These are phyloP conservation scores for Anthoscopus minutus DNA, from an alignment of 2,113 vertebrate genomes.

Conservation along the genomic window DNA sequence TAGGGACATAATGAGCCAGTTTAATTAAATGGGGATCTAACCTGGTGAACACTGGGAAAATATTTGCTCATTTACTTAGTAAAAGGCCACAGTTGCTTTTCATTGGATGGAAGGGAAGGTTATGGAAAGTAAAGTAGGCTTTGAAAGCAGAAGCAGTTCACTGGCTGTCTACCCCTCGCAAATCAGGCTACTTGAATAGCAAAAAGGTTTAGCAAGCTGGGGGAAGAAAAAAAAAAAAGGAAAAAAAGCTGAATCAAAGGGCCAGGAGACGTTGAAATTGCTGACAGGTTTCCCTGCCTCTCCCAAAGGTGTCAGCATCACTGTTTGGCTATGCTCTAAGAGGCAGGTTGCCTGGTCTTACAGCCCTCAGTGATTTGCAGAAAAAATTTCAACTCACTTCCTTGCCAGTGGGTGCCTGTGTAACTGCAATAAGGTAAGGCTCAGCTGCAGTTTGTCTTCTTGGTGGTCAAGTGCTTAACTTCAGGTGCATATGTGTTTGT, in stretches of 20 bases:
- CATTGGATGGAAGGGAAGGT: constrained; percentile 79
- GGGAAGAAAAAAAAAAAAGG: not conserved
- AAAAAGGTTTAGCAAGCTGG: constrained; percentile 50
- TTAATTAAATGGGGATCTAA: constrained; percentile 99
- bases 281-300: constrained; percentile 68
- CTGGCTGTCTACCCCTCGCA: constrained; percentile 56
- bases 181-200: constrained; percentile 63
- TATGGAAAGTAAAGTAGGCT: constrained; percentile 83
- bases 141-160: constrained; percentile 62
- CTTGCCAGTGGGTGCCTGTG: constrained; percentile 61
- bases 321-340: constrained; percentile 60
- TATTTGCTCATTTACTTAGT: constrained; percentile 98
- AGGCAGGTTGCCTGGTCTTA: constrained; percentile 71
- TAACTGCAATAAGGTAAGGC: constrained; percentile 72
- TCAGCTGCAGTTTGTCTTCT: constrained; percentile 63
- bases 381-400: constrained; percentile 63
- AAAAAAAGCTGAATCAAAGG: constrained; percentile 71
- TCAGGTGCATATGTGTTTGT: constrained; percentile 7
- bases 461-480: not conserved
- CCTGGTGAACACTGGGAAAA: constrained; percentile 98
- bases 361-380: constrained; percentile 69
- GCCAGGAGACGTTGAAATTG: constrained; percentile 66
- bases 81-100: constrained; percentile 84
- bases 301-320: constrained; percentile 76
- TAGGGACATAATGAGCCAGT: constrained; percentile 99